Evolutionary conservation across 2,113 vertebrate species (phyloP).

Genomic region (Calyptommatus sinebrachiatus): DNA sequence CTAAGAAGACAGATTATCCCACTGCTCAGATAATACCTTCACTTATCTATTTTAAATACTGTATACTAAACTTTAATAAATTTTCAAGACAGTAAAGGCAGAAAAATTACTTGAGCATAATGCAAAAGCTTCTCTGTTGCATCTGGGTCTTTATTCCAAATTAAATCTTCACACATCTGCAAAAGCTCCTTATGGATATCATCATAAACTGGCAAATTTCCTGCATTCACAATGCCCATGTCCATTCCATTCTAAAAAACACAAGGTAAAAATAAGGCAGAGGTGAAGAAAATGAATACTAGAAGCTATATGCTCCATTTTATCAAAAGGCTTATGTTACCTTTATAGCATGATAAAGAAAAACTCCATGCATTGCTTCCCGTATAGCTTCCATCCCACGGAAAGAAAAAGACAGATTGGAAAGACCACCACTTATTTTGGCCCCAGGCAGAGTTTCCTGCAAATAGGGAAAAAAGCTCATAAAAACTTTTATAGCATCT

Average conservation of each 20-base stretch:
- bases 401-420: conserved; percentile 97
- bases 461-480: conserved; percentile 5
- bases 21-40: background rate
- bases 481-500: background rate
- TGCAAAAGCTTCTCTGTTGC: conserved; percentile 92
- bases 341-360: conserved; percentile 92
- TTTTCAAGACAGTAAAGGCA: conserved; percentile 11
- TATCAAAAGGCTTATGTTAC: conserved; percentile 50
- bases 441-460: conserved; percentile 87
- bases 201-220: conserved; percentile 92
- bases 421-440: conserved; percentile 92
- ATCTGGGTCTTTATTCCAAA: conserved; percentile 92
- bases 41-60: background rate
- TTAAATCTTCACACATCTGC: conserved; percentile 90
- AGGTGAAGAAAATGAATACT: background rate
- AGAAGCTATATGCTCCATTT: conserved; percentile 15
- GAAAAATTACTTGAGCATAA: conserved; percentile 86
- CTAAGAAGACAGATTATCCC: conserved; percentile 2
- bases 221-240: conserved; percentile 98
- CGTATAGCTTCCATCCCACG: conserved; percentile 95
- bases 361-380: conserved; percentile 95
- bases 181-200: conserved; percentile 92
- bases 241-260: conserved; percentile 89
- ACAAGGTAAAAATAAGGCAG: rapidly evolving
- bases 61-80: background rate